phyloP scores from a whole-genome alignment of 1,140 invertebrate species.

The Cecropterus lyciades region DNA sequence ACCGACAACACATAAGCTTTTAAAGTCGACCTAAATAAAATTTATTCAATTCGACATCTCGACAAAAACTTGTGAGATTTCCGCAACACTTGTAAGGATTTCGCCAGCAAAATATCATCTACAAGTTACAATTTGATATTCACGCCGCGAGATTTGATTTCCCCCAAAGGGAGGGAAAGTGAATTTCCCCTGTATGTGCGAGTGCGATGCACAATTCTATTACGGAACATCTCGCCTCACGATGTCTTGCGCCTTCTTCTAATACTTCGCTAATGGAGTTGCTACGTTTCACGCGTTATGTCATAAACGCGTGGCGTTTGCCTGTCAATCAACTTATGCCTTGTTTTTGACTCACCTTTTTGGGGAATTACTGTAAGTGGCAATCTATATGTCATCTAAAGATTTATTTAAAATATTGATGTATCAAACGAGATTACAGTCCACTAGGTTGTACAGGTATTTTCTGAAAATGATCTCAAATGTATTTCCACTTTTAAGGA shows the following conservation, averaged over 20 bases:
- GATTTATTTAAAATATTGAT: no score
- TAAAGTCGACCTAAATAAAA: conserved; percentile 19
- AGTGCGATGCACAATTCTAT: conserved; percentile 17
- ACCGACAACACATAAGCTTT: neutral
- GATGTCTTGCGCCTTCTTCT: neutral
- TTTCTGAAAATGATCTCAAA: no score
- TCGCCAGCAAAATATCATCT: conserved; percentile 22
- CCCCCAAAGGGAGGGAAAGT: conserved; percentile 34
- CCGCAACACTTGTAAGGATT: conserved; percentile 20
- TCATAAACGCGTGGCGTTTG: neutral
- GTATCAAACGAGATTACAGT: no score
- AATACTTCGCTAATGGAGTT: conserved; percentile 3
- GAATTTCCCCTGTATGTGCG: conserved; percentile 27
- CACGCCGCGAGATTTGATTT: conserved; percentile 39
- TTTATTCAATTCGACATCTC: conserved; percentile 20
- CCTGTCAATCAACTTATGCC: neutral
- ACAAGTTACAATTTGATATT: conserved; percentile 36
- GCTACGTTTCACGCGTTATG: neutral
- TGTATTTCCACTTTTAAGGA: no score
- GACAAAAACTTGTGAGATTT: conserved; percentile 11
- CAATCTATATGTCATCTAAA: no score
- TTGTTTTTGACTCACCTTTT: neutral
- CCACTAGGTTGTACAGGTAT: no score
- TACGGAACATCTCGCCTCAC: neutral
- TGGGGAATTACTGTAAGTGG: no score